Percentiles rank a stretch among this genome's conserved stretches.
These are phyloP conservation scores for Hiodon alosoides DNA, from an alignment of 2,113 vertebrate species.

Conservation along the genomic window DNA sequence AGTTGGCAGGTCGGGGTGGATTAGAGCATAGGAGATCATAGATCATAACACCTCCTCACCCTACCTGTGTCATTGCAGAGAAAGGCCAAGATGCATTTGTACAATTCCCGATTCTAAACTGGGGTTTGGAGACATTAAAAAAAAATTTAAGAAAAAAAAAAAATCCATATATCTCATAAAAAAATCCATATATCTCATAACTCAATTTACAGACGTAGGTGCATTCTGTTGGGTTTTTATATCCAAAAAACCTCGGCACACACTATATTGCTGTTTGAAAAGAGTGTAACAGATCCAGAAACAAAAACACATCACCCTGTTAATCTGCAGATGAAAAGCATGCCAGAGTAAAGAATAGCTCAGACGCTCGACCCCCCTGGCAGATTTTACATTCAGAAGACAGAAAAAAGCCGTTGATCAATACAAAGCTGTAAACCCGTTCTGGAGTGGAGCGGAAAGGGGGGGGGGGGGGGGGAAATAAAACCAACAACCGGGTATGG, in stretches of 20 bases:
- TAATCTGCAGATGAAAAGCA: conserved; percentile 60
- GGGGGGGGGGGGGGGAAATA: too few relatives aligned
- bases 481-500: too few relatives aligned
- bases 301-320: conserved; percentile 57
- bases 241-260: not conserved
- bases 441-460: conserved; percentile 30
- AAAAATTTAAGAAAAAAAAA: conserved; percentile 33
- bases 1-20: too few relatives aligned
- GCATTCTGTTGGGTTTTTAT: conserved; percentile 25
- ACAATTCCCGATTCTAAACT: too few relatives aligned
- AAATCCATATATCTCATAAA: conserved; percentile 41
- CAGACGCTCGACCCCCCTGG: conserved; percentile 49
- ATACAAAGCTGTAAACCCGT: conserved; percentile 34
- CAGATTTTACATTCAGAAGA: conserved; percentile 46
- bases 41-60: too few relatives aligned
- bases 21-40: too few relatives aligned
- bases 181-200: conserved; percentile 44
- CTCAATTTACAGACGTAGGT: conserved; percentile 31
- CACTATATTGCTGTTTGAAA: conserved; percentile 59
- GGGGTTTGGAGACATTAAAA: too few relatives aligned
- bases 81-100: too few relatives aligned
- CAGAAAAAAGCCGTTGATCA: conserved; percentile 44
- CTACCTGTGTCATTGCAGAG: too few relatives aligned
- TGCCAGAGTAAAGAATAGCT: conserved; percentile 39
- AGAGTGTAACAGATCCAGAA: conserved; percentile 40